Base-by-base conservation (phyloP, 2,888 invertebrate genomes). In the Epistrophe grossulariae region DNA sequence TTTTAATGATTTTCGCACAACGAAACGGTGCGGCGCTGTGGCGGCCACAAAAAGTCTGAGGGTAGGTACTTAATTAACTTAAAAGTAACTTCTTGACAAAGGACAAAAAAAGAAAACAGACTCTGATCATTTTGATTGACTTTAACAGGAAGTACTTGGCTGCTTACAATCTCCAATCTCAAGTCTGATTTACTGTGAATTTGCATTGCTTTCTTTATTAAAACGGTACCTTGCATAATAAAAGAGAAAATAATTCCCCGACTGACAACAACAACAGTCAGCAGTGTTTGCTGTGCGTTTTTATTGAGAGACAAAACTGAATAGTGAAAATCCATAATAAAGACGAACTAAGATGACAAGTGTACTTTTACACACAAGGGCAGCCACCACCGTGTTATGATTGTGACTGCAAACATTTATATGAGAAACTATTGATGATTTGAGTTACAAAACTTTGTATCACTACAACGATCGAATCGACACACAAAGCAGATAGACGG, bases 391-490 rank as follows among this genome's bases (percentile, higher is more conserved):
- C 55, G 11, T 17, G 31, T 28, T 52, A 19, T 52, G 13, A 24
- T 24, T 52, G 19, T 15, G 5, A 66, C 17, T 35, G 28, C 50
- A 31, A 38, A 50, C 35, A 52, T 11, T 31, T n/a, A 45, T 17
- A 45, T 31, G 43, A 48, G 9, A 35, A 35, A 50, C 9, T 81
- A 70, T 79, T 55, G 79, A 73, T 76, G 62, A 80, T 52, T 80
- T 43, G 73, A 80, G 10, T 45, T 9, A 17, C 43, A 62, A 3
- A 64, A 57, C 19, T 28, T 19, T 57, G 24, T 59, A 8, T 24
- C 31, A 59, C 19, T 17, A 48, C n/a, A 48, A 48, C 19, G 17
- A 57, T 35, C 31, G n/a, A 28, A 57, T 35, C 31, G n/a, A 28
- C 55, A 57, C 13, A 43, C 19, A 43, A 60, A 62, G 15, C 8